Evolutionary conservation across 2,113 vertebrate genomes (phyloP), one percentile per base, ranked within the genome.

Genomic region (Oriolus oriolus): DNA sequence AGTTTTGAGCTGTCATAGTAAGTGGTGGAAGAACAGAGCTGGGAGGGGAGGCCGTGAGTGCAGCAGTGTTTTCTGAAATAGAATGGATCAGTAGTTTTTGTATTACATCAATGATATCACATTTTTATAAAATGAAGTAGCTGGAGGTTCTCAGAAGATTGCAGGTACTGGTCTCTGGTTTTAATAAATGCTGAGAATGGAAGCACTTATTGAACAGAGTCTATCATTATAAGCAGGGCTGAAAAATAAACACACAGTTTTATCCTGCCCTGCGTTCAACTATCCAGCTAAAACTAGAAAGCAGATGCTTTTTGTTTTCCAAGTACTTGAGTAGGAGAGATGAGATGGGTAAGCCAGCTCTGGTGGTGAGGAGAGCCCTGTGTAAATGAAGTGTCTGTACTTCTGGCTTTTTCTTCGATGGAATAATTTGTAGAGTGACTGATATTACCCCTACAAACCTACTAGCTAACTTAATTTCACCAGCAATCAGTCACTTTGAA

Each of bases 401-500:
- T 78, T 61, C 45, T 75, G 81, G 16, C 33, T 92, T 81, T 78
- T 64, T 39, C 23, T 86, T 56, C 69, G 45, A 70, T 74, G 33
- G 30, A 80, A 47, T 77, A 81, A 89, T 86, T 90, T 90, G n/a
- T 44, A n/a, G 28, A 61, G 35, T 81, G 69, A 35, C 44, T 80
- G 69, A 41, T 93, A 41, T 12, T 70, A 66, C 39, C 49, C 39
- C 28, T 68, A 13, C 30, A 68, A 78, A 68, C 35, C 35, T 68
- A 14, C 35, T 26, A 59, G 54, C 52, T 89, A 87, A 59, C 64
- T 84, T 68, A 20, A 52, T 85, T 86, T 73, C 68, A 69, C 88
- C 84, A 84, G 69, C 87, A 79, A 33, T 93, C 64, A 83, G 50
- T 83, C 85, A 92, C 75, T 71, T 88, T 74, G 79, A 92, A 86